phyloP scores from a whole-genome alignment of 2,888 invertebrate genomes.

The Phengaris alcon region DNA sequence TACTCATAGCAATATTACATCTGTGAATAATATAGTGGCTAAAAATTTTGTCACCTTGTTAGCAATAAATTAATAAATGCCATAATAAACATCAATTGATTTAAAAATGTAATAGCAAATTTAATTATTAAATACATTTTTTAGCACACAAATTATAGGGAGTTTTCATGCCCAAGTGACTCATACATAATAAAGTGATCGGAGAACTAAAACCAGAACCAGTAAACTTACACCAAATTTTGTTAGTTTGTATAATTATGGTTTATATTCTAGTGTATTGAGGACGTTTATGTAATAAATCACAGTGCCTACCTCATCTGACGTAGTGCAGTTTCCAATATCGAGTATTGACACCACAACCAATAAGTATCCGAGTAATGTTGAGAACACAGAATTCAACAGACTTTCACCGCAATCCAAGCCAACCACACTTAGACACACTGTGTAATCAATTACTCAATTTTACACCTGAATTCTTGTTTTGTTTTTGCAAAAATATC shows the following conservation, averaged over 20 bases:
- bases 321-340: slow-evolving; percentile 28
- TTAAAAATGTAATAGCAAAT: not conserved
- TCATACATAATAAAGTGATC: too few species aligned
- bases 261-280: not conserved
- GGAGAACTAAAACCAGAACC: too few species aligned
- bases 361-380: not conserved
- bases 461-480: slow-evolving; percentile 27
- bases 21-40: not conserved
- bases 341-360: slow-evolving; percentile 19
- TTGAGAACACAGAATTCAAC: slow-evolving; percentile 7
- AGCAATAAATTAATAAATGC: not conserved
- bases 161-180: too few species aligned
- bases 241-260: too few species aligned
- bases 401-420: slow-evolving; percentile 35
- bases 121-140: not conserved
- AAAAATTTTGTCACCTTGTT: not conserved
- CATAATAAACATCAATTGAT: not conserved
- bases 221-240: too few species aligned
- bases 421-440: slow-evolving; percentile 25
- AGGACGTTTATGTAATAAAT: not conserved
- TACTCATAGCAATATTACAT: not conserved
- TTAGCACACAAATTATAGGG: too few species aligned
- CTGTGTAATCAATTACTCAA: slow-evolving; percentile 14
- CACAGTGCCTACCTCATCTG: slow-evolving; percentile 20
- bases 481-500: slow-evolving; percentile 33